Conservation (phyloP, 2,797 vertebrate genomes). For the Numenius phaeopus region DNA sequence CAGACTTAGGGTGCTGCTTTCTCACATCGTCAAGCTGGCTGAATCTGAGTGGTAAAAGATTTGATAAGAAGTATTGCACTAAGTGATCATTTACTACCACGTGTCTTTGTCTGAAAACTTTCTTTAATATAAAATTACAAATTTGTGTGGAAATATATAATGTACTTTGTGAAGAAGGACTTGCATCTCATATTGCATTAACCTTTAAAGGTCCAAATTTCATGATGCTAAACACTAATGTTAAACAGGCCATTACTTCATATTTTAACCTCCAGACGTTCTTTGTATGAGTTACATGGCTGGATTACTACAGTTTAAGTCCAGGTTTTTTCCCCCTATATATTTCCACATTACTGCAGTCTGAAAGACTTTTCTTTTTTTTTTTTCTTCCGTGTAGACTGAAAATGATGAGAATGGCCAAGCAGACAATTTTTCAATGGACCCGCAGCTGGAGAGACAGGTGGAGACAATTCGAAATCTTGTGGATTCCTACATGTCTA, state of each 20-base stretch:
- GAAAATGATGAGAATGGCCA: slow-evolving; percentile 83
- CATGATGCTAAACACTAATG: neutral
- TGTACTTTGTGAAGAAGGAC: neutral
- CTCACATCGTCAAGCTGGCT: neutral
- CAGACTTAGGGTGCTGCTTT: neutral
- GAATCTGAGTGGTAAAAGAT: neutral
- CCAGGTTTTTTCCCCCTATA: fast-evolving
- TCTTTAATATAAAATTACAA: neutral
- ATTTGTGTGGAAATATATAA: neutral
- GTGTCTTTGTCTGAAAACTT: neutral
- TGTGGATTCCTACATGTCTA: slow-evolving; percentile 94
- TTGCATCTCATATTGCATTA: neutral
- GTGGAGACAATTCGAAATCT: slow-evolving; percentile 94
- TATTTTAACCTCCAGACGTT: neutral
- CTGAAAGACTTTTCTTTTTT: neutral
- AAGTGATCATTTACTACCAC: neutral
- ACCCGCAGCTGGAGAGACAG: slow-evolving; percentile 92
- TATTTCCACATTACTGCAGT: neutral
- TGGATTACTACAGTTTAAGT: neutral
- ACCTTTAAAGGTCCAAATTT: neutral
- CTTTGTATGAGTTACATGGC: neutral
- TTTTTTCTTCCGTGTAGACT: slow-evolving; percentile 69
- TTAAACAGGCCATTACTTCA: neutral
- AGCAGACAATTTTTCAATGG: slow-evolving; percentile 89
- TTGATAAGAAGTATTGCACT: neutral